These are phyloP conservation scores for Drosophila paranaensis DNA, from an alignment of 2,888 invertebrate species.

Conservation along the genomic window DNA sequence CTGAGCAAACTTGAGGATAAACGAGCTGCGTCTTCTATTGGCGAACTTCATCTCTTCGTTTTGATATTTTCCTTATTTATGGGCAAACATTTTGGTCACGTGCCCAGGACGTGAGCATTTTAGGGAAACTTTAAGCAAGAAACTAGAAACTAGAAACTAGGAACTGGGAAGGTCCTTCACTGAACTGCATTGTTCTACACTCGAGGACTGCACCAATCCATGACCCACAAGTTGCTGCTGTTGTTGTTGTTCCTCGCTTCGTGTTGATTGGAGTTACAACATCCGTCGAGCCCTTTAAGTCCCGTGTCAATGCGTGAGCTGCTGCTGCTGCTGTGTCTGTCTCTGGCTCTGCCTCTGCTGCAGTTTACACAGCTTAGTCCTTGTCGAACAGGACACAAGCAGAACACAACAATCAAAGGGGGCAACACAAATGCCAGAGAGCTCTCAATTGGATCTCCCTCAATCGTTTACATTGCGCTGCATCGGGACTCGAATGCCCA, in stretches of 20 bases:
- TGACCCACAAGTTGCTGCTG: conserved; percentile 4
- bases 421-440: conserved; percentile 31
- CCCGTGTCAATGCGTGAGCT: conserved; percentile 43
- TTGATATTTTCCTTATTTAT: conserved; percentile 76
- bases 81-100: conserved; percentile 72
- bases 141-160: conserved; percentile 30
- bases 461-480: conserved; percentile 25
- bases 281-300: conserved; percentile 40
- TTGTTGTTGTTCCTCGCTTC: conserved; percentile 18
- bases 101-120: conserved; percentile 71
- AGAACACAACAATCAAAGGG: conserved; percentile 23
- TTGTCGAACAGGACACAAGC: conserved; percentile 55
- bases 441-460: conserved; percentile 46
- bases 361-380: conserved; percentile 58
- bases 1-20: conserved; percentile 29
- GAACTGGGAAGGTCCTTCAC: not conserved
- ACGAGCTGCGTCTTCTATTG: conserved; percentile 33
- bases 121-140: conserved; percentile 59
- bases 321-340: not conserved
- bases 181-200: conserved; percentile 50
- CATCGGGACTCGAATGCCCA: conserved; percentile 28
- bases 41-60: conserved; percentile 57
- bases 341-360: conserved; percentile 19
- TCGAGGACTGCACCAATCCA: conserved; percentile 42
- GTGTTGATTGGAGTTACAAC: conserved; percentile 52